phyloP scores from a whole-genome alignment of 1,140 invertebrate species.

The Sarcophaga peregrina region DNA sequence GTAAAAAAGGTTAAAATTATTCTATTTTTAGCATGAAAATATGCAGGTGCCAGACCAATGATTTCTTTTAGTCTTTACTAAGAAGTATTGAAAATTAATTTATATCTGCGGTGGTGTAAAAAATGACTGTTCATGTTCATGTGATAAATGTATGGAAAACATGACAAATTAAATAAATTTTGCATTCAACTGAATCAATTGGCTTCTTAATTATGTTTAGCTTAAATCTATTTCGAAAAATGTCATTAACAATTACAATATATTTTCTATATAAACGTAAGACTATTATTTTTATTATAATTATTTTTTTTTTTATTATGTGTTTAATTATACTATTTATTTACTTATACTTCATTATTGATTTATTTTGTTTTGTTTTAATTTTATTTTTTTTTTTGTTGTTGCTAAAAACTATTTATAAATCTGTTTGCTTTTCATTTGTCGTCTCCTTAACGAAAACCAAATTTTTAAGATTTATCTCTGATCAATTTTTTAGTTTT shows the following conservation, averaged over 20 bases:
- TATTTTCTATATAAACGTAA: constrained; percentile 40
- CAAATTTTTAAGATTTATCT: too few relatives aligned
- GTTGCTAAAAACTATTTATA: constrained; percentile 12
- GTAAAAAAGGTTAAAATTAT: too few relatives aligned
- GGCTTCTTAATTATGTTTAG: constrained; percentile 1
- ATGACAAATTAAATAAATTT: constrained; percentile 4
- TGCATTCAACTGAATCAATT: not conserved
- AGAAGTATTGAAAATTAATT: too few relatives aligned
- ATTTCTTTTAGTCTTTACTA: too few relatives aligned
- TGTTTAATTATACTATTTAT: not conserved
- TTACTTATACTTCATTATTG: not conserved
- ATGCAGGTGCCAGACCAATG: too few relatives aligned
- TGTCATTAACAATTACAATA: constrained; percentile 41
- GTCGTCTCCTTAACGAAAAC: too few relatives aligned
- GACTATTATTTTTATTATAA: not conserved
- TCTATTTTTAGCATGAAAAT: too few relatives aligned
- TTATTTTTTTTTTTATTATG: constrained; percentile 13
- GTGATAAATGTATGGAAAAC: not conserved
- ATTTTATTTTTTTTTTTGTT: not conserved
- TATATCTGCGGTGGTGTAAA: too few relatives aligned
- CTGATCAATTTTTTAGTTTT: too few relatives aligned
- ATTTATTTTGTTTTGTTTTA: not conserved
- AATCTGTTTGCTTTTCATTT: not conserved
- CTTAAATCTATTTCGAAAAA: constrained; percentile 14
- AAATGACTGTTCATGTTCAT: not conserved